These are phyloP conservation scores for Hydrolagus colliei DNA, from an alignment of 2,797 vertebrate genomes.

Conservation along the genomic window DNA sequence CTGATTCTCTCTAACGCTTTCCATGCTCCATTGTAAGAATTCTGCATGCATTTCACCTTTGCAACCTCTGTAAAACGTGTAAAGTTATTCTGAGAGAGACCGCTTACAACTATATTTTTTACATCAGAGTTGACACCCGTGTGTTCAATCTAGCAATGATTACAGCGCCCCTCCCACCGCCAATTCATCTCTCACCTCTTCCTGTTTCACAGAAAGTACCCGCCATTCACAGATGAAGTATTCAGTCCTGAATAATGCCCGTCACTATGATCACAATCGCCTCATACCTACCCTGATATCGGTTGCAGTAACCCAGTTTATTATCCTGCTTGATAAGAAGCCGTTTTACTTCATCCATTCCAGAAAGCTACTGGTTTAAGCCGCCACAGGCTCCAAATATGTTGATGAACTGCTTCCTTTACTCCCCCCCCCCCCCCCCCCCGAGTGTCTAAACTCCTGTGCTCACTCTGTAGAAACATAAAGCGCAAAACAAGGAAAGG, in stretches of 20 bases:
- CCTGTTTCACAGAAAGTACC: background rate
- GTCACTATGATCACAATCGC: too few relatives aligned
- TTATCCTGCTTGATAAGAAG: background rate
- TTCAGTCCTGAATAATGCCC: background rate
- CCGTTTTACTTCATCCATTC: background rate
- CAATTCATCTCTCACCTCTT: conserved; percentile 4
- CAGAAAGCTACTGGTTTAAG: too few relatives aligned
- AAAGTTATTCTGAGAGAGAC: background rate
- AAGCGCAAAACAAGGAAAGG: too few relatives aligned
- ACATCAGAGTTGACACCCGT: too few relatives aligned
- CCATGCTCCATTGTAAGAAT: background rate
- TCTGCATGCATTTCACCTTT: conserved; percentile 14
- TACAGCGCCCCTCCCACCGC: too few relatives aligned
- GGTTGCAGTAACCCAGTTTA: background rate
- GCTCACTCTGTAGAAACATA: too few relatives aligned
- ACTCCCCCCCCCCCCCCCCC: too few relatives aligned
- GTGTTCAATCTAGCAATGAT: too few relatives aligned
- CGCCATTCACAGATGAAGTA: background rate
- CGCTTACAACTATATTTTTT: background rate
- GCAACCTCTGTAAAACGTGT: background rate
- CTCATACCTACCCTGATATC: background rate
- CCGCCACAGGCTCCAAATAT: too few relatives aligned
- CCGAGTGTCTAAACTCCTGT: too few relatives aligned
- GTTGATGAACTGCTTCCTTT: too few relatives aligned
- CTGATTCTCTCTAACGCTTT: background rate